Base-by-base conservation (phyloP, 1,140 invertebrate genomes). In the Eurosta solidaginis region DNA sequence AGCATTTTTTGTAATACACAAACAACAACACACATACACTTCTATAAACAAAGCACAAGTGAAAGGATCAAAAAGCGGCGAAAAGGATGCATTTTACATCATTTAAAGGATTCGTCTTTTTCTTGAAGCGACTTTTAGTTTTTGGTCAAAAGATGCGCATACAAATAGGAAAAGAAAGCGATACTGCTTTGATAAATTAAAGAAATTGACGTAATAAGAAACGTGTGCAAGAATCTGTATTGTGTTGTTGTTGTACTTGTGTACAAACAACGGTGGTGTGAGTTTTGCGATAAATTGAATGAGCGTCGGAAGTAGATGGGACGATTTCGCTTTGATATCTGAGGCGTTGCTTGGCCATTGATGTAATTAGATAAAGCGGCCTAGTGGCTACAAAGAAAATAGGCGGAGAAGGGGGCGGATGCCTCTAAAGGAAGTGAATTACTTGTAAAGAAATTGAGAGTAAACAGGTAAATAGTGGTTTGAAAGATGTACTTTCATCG, bases 251-350 rank as follows among this genome's bases (percentile, higher is more conserved):
- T n/a, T n/a, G n/a, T n/a, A n/a, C n/a, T n/a, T n/a, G n/a, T n/a
- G n/a, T n/a, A n/a, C n/a, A 59, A n/a, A 17, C 54, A 4, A 54
- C 27, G 3, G 29, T 10, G 20, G 27, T 12, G 22, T 29, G 54
- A 40, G 33, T 5, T 1, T 4, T 1, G 59, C 14, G 54, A 17
- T 17, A 20, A 14, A 47, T 17, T 20, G 36, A 40, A 33, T 22
- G n/a, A 3, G n/a, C 59, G n/a, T n/a, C n/a, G 59, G 59, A 68
- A 68, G 59, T 68, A 40, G 59, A 68, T 36, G 12, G 59, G 59
- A 68, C 59, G 22, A 75, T 75, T 75, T 75, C 42, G 7, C 73
- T 75, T 75, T 75, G 73, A 75, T 75, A 75, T 75, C 45, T 75
- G 27, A 75, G 73, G 42, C 73, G 73, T 47, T 75, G 42, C 29